These are phyloP conservation scores for Spodoptera littoralis DNA, from an alignment of 2,888 invertebrate species.

Conservation along the genomic window DNA sequence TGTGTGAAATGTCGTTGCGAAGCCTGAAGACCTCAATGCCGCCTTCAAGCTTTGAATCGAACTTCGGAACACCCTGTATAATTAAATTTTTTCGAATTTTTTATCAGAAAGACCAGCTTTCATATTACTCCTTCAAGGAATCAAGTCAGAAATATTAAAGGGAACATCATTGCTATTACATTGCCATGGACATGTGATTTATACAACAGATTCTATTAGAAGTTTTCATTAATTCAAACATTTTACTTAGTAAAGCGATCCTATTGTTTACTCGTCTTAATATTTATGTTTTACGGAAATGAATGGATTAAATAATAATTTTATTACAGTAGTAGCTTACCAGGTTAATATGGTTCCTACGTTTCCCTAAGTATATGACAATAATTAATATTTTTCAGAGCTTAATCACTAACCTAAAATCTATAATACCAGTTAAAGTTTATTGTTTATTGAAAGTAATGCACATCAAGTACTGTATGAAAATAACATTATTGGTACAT, in stretches of 20 bases:
- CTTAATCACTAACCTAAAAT: conserved; percentile 15
- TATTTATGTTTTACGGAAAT: not conserved
- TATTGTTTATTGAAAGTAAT: too few relatives aligned
- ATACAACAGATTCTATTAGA: conserved; percentile 34
- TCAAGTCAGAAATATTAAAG: conserved; percentile 11
- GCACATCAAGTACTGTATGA: too few relatives aligned
- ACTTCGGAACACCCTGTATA: conserved; percentile 1
- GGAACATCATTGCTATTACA: conserved; percentile 13
- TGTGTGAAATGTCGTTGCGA: too few relatives aligned
- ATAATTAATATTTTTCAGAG: conserved; percentile 14
- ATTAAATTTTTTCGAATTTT: conserved; percentile 25
- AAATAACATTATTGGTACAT: too few relatives aligned
- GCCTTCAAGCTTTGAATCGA: too few relatives aligned
- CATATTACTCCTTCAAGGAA: conserved; percentile 23
- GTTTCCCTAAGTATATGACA: conserved; percentile 1
- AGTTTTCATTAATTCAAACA: conserved; percentile 3
- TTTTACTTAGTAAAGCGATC: not conserved
- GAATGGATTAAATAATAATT: conserved; percentile 15
- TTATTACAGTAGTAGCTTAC: conserved; percentile 1
- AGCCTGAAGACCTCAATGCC: too few relatives aligned
- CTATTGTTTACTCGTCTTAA: not conserved
- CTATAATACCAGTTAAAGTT: conserved; percentile 1
- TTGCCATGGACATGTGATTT: conserved; percentile 27
- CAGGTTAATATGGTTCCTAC: conserved; percentile 7
- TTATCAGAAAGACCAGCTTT: conserved; percentile 55